Percentiles rank a stretch among this genome's conserved stretches.
These are phyloP conservation scores for Laticauda colubrina DNA, from an alignment of 2,113 vertebrate genomes.

Conservation along the genomic window DNA sequence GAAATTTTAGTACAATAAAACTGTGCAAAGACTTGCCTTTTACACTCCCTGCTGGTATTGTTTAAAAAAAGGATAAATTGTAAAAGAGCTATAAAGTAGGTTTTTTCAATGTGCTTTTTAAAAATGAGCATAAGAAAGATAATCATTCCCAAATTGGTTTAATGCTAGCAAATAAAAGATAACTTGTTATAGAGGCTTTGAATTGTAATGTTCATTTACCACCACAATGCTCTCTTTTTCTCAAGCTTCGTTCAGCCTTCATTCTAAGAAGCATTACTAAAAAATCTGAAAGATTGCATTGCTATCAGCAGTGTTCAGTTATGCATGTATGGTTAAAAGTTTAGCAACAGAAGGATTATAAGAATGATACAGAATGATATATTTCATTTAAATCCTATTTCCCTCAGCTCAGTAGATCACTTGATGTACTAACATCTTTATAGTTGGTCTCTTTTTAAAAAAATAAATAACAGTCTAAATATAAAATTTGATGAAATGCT, in stretches of 20 bases:
- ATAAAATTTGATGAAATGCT: neutral
- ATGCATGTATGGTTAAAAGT: neutral
- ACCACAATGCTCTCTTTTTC: too few species aligned
- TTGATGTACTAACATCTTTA: neutral
- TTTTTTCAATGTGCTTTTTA: neutral
- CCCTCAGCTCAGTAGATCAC: neutral
- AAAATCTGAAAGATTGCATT: constrained; percentile 4
- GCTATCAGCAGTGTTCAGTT: neutral
- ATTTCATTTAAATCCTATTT: neutral
- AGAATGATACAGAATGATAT: neutral
- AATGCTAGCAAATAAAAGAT: neutral
- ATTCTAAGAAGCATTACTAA: neutral
- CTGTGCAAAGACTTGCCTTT: neutral
- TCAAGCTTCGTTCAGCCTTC: constrained; percentile 13
- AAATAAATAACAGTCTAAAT: neutral
- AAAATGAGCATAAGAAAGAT: neutral
- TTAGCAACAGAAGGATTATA: neutral
- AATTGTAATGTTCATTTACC: neutral
- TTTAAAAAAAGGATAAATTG: neutral
- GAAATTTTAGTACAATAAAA: neutral
- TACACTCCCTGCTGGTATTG: too few species aligned
- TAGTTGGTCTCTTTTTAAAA: neutral
- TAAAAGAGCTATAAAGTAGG: neutral
- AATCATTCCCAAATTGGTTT: neutral
- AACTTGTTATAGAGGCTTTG: neutral